phyloP scores from a whole-genome alignment of 2,888 invertebrate genomes.

The Aporophyla lueneburgensis region DNA sequence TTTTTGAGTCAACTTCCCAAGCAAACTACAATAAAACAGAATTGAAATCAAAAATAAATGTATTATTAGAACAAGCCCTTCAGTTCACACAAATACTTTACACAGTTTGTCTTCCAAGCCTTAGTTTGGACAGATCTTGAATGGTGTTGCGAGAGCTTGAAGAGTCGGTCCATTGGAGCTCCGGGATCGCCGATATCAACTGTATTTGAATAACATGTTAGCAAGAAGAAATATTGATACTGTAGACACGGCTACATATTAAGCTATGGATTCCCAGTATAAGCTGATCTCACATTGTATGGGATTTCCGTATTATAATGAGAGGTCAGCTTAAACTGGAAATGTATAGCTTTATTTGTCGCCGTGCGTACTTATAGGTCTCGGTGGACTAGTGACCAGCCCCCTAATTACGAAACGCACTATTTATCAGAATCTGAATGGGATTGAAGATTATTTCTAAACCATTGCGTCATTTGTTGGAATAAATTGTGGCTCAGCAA shows the following conservation, averaged over 20 bases:
- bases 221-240: neutral
- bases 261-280: too few species aligned
- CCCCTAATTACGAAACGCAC: too few species aligned
- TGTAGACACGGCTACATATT: neutral
- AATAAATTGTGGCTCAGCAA: too few species aligned
- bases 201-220: conserved; percentile 61
- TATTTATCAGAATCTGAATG: too few species aligned
- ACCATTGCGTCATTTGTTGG: too few species aligned
- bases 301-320: too few species aligned
- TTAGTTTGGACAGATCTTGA: conserved; percentile 82
- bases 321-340: too few species aligned
- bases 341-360: too few species aligned
- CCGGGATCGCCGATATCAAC: conserved; percentile 84
- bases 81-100: conserved; percentile 48
- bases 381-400: too few species aligned
- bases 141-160: conserved; percentile 83
- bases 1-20: neutral
- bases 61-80: conserved; percentile 10
- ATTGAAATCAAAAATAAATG: neutral
- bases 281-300: too few species aligned
- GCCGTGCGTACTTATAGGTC: too few species aligned
- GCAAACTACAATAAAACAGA: conserved; percentile 53
- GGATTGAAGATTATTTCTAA: too few species aligned
- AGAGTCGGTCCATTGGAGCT: conserved; percentile 84
- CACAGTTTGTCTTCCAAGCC: conserved; percentile 79